Evolutionary conservation across 2,888 invertebrate species (phyloP).

Genomic region (Diaperis boleti): DNA sequence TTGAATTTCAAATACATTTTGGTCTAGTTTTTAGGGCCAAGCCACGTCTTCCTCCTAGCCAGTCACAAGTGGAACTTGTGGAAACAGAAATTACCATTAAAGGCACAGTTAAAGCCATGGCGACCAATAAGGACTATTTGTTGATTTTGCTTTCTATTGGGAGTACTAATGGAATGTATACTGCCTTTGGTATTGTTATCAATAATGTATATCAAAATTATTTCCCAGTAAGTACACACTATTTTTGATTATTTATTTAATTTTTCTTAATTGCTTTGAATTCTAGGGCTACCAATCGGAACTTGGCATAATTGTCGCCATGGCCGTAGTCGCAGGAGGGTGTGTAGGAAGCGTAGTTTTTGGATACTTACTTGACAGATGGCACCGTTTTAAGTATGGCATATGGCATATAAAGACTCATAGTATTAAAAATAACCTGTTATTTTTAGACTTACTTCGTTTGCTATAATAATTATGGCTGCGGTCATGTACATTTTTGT

Average conservation of each 20-base stretch:
- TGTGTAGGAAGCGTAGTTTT: constrained; percentile 91
- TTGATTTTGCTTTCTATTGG: constrained; percentile 65
- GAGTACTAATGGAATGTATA: constrained; percentile 70
- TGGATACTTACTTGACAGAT: constrained; percentile 90
- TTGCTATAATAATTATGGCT: constrained; percentile 44
- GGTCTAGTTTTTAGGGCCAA: constrained; percentile 83
- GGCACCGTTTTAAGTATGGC: constrained; percentile 87
- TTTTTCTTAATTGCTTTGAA: no score
- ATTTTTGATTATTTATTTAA: no score
- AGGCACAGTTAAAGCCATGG: constrained; percentile 45
- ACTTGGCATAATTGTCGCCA: constrained; percentile 89
- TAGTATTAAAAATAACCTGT: not conserved
- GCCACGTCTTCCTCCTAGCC: constrained; percentile 84
- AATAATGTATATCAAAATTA: constrained; percentile 70
- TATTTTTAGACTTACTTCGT: constrained; percentile 44
- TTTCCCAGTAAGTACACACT: constrained; percentile 70
- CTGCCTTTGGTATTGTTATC: constrained; percentile 72
- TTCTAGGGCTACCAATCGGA: constrained; percentile 76
- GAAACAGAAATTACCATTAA: constrained; percentile 8
- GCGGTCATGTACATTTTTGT: constrained; percentile 44
- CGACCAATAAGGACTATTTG: constrained; percentile 54
- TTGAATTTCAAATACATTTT: no score
- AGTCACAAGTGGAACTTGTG: constrained; percentile 66
- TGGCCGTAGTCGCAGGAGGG: constrained; percentile 87
- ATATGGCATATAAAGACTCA: not conserved